Conservation (phyloP, 37 sponge, comb jelly and placozoan genomes). For the Agelas oroides region DNA sequence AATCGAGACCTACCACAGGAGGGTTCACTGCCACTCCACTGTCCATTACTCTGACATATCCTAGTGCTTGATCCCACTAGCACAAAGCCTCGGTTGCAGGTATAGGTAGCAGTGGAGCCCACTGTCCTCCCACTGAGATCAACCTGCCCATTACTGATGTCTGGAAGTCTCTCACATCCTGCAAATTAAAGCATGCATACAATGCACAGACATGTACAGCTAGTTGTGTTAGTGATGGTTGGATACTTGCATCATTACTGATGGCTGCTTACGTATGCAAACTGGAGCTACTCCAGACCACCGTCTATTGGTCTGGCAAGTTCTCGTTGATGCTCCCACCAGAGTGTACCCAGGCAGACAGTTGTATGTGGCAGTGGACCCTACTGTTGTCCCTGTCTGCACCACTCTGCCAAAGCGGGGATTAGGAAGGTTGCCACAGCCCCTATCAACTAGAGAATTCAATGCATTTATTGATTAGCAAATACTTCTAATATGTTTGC, state of each 20-base stretch:
- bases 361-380: constrained; percentile 1
- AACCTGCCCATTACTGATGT: constrained; percentile 34
- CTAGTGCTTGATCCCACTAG: constrained; percentile 44
- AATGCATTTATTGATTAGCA: not conserved
- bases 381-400: not conserved
- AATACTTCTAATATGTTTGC: too few relatives aligned
- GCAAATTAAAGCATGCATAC: constrained; percentile 17
- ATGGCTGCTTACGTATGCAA: not conserved
- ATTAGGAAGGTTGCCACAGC: constrained; percentile 12
- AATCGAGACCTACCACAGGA: too few relatives aligned
- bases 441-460: too few relatives aligned
- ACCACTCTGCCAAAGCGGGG: constrained; percentile 7
- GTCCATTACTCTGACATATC: constrained; percentile 23
- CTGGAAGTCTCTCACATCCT: too few relatives aligned
- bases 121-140: constrained; percentile 15
- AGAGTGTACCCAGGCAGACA: constrained; percentile 9
- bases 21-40: constrained; percentile 44
- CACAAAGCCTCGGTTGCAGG: constrained; percentile 42
- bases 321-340: constrained; percentile 2
- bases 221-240: too few relatives aligned
- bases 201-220: constrained; percentile 27
- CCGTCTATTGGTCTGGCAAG: constrained; percentile 9
- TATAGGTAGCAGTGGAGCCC: constrained; percentile 25
- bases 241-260: too few relatives aligned
- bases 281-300: constrained; percentile 52